Evolutionary conservation across 2,888 invertebrate species (phyloP).

Genomic region (Athalia cordata): DNA sequence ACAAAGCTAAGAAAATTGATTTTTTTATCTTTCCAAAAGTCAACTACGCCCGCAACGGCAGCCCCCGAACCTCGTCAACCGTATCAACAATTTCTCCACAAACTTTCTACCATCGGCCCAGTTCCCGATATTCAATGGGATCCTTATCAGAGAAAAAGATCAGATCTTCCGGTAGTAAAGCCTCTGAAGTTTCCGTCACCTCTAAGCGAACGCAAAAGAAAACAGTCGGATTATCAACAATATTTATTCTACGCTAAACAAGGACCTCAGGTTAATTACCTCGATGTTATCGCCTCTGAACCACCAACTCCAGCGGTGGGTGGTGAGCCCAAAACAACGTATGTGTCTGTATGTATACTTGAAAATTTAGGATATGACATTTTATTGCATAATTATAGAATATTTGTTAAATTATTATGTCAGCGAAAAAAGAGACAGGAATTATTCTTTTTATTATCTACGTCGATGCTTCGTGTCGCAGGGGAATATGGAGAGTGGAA

Average conservation of each 20-base stretch:
- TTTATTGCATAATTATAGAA: not conserved
- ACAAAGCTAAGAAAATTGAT: not conserved
- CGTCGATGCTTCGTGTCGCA: not conserved
- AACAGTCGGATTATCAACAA: constrained; percentile 44
- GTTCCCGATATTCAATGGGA: constrained; percentile 42
- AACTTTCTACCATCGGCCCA: constrained; percentile 44
- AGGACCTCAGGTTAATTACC: constrained; percentile 13
- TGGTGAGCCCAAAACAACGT: constrained; percentile 29
- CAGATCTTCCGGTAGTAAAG: constrained; percentile 38
- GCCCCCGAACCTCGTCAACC: constrained; percentile 36
- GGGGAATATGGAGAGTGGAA: constrained; percentile 10
- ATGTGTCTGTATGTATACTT: constrained; percentile 41
- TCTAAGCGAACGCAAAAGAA: constrained; percentile 41
- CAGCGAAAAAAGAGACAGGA: not conserved
- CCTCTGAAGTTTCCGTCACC: constrained; percentile 40
- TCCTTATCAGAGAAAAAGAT: constrained; percentile 44
- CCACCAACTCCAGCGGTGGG: constrained; percentile 38
- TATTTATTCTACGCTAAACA: constrained; percentile 45
- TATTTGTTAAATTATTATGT: not conserved
- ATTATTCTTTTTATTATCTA: not conserved
- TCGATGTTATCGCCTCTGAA: constrained; percentile 39
- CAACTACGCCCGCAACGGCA: not conserved
- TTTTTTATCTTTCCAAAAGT: not conserved
- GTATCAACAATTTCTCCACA: constrained; percentile 39
- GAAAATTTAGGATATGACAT: not conserved